A percentile compares a stretch with the other conserved stretches of the same genome.
phyloP scores from a whole-genome alignment of 2,888 invertebrate genomes.

The Himalopsyche japonica region DNA sequence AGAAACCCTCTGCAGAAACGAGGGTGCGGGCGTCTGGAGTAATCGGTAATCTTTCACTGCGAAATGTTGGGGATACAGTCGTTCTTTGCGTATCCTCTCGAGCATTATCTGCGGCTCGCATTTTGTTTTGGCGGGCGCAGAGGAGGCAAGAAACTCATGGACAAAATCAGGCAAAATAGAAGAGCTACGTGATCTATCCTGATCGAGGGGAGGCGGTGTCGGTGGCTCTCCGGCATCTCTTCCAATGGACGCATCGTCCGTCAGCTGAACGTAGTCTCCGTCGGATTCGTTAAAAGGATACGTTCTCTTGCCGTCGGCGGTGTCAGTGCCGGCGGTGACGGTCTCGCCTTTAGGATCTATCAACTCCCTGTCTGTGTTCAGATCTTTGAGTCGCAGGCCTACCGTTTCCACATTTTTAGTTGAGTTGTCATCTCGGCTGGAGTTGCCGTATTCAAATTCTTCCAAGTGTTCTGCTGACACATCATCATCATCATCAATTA shows the following conservation, averaged over 20 bases:
- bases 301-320: slow-evolving; percentile 35
- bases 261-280: slow-evolving; percentile 44
- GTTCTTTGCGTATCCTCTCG: slow-evolving; percentile 69
- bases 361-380: slow-evolving; percentile 42
- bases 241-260: slow-evolving; percentile 46
- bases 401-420: slow-evolving; percentile 40
- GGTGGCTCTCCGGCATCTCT: slow-evolving; percentile 41
- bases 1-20: slow-evolving; percentile 77
- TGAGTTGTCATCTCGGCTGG: slow-evolving; percentile 39
- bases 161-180: slow-evolving; percentile 60
- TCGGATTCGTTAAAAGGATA: slow-evolving; percentile 41
- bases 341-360: slow-evolving; percentile 35
- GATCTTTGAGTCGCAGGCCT: slow-evolving; percentile 36
- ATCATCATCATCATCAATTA: too few species aligned
- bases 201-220: slow-evolving; percentile 28
- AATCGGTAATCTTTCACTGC: slow-evolving; percentile 67
- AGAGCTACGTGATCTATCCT: slow-evolving; percentile 41
- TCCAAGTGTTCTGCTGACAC: neutral
- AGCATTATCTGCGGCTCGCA: slow-evolving; percentile 75
- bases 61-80: slow-evolving; percentile 64
- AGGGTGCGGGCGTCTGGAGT: slow-evolving; percentile 78
- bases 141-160: slow-evolving; percentile 60
- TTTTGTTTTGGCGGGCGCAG: slow-evolving; percentile 57
- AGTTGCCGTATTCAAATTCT: slow-evolving; percentile 11
- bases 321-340: slow-evolving; percentile 35